Percentiles rank a stretch among this genome's conserved stretches.
Evolutionary conservation across 30 jellyfish, hydroid and myxozoan species (phyloP).

Genomic region (Calvadosia cruxmelitensis): DNA sequence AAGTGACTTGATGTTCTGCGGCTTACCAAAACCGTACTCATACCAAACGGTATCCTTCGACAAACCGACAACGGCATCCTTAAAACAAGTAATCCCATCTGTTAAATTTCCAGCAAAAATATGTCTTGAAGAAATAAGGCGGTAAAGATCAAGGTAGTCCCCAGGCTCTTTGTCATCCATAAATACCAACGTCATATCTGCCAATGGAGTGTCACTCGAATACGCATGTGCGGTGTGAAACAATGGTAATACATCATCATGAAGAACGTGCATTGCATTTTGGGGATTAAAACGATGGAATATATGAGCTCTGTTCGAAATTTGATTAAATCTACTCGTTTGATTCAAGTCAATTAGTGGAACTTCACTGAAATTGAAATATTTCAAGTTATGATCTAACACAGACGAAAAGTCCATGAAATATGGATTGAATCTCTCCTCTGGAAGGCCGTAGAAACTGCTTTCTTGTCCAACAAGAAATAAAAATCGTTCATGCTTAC

Average conservation of each 20-base stretch:
- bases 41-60: constrained; percentile 82
- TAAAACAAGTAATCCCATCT: constrained; percentile 40
- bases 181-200: constrained; percentile 21
- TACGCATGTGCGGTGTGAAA: constrained; percentile 26
- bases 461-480: constrained; percentile 61
- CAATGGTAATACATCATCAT: constrained; percentile 74
- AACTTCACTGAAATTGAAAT: constrained; percentile 53
- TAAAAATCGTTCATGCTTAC: constrained; percentile 13
- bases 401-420: constrained; percentile 66
- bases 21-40: constrained; percentile 69
- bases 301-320: constrained; percentile 12
- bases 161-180: constrained; percentile 74
- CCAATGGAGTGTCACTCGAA: neutral
- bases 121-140: neutral
- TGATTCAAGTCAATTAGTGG: constrained; percentile 17
- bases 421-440: constrained; percentile 43
- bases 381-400: constrained; percentile 62
- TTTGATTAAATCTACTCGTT: neutral
- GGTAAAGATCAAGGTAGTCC: constrained; percentile 46
- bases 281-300: constrained; percentile 87
- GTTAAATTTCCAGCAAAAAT: constrained; percentile 10
- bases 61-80: constrained; percentile 59
- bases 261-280: constrained; percentile 85
- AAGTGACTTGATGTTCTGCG: constrained; percentile 56
- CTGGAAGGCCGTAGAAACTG: constrained; percentile 23